Evolutionary conservation across 2,113 vertebrate genomes (phyloP), one percentile per base, ranked within the genome.

Genomic region (Chamaetylas fuelleborni): DNA sequence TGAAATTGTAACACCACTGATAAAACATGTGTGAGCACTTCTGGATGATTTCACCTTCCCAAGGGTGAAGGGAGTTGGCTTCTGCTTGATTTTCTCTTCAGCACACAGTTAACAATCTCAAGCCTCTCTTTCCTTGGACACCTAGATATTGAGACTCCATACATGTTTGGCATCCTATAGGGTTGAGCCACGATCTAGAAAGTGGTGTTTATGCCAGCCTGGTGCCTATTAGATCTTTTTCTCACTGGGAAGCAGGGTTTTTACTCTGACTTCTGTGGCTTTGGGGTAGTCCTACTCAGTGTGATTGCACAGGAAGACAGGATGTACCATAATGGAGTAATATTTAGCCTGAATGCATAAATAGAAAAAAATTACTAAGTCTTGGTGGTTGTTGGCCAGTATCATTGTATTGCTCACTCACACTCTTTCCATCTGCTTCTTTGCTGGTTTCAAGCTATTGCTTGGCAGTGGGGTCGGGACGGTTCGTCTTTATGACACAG

Each of bases 401-500:
- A 34, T 88, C 9, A 11, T 14, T 86, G 23, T 90, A 40, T 19
- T 82, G 42, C 28, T 76, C 45, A 64, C 89, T 94, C 20, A 76
- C 29, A 23, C 19, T 90, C 25, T 42, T 81, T 89, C n/a, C 73
- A 51, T 94, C n/a, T 92, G 25, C 19, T 81, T 57, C 38, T 36
- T 45, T 90, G 31, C 19, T 92, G 91, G 26, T 95, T 92, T 96
- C 56, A 93, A 99, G 99, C 96, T 99, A n/a, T 93, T 99, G 73
- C 97, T 99, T 81, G 99, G 99, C 89, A 99, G 99, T 19, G 99
- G 99, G 2, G 98, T 99, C 0, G 99, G 99, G 15, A 99, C 99
- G 0, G 99, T 99, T 56, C 98, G 98, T 36, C 98, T 99, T 11
- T 99, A 99, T 15, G 99, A 99, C 90, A 99, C 99, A 0, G 99